phyloP scores from a whole-genome alignment of 2,113 vertebrate species.

The Albula glossodonta region DNA sequence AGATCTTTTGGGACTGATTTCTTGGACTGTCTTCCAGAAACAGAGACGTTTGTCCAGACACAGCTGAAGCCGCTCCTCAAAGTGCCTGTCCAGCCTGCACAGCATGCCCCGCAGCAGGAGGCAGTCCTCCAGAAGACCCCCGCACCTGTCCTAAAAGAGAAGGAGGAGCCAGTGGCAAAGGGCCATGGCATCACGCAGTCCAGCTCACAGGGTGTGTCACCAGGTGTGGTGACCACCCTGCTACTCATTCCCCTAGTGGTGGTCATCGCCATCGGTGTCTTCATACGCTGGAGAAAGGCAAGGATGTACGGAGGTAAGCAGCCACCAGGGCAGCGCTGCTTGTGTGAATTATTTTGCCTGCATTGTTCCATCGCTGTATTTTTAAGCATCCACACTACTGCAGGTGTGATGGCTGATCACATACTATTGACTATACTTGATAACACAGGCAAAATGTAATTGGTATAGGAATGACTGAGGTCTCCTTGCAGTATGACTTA shows the following conservation, averaged over 20 bases:
- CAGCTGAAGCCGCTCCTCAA: slow-evolving; percentile 72
- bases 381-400: too few species aligned
- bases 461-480: too few species aligned
- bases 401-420: too few species aligned
- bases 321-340: not conserved
- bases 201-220: slow-evolving; percentile 66
- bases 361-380: too few species aligned
- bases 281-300: slow-evolving; percentile 87
- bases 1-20: not conserved
- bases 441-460: too few species aligned
- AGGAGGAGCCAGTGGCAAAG: slow-evolving; percentile 49
- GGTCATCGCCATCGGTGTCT: slow-evolving; percentile 77
- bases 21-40: slow-evolving; percentile 69
- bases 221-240: slow-evolving; percentile 83
- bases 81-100: slow-evolving; percentile 37
- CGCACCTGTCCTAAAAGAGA: not conserved
- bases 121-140: slow-evolving; percentile 50
- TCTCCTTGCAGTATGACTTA: too few species aligned
- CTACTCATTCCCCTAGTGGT: slow-evolving; percentile 82
- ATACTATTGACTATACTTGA: too few species aligned
- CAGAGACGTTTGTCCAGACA: slow-evolving; percentile 76
- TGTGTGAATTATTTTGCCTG: too few species aligned
- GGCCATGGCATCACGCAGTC: slow-evolving; percentile 63
- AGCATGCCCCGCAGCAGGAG: slow-evolving; percentile 30
- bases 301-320: slow-evolving; percentile 75